Conservation (phyloP, 1,140 invertebrate genomes). For the Cydia strobilella region DNA sequence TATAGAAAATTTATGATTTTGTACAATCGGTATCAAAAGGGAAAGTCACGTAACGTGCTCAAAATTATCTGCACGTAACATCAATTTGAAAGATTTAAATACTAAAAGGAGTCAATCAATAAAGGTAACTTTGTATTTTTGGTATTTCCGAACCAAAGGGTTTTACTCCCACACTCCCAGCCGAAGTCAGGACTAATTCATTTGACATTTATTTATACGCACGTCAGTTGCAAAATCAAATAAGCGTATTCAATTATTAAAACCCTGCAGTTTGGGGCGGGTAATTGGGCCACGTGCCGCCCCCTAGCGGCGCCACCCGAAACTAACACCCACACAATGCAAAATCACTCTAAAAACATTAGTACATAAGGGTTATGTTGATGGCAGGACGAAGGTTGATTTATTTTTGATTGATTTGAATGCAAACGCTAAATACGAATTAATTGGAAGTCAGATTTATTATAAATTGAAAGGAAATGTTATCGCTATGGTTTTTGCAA, state of each 20-base stretch:
- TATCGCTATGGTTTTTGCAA: conserved; percentile 27
- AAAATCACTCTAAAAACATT: conserved; percentile 34
- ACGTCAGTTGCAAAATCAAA: conserved; percentile 68
- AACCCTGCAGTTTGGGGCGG: conserved; percentile 54
- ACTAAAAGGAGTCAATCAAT: not conserved
- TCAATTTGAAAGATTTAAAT: too few species aligned
- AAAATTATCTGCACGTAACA: too few species aligned
- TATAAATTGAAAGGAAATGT: conserved; percentile 31
- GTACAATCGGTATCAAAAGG: too few species aligned
- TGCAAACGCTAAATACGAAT: conserved; percentile 55
- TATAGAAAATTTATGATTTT: too few species aligned
- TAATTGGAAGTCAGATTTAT: conserved; percentile 59
- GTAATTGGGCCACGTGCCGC: conserved; percentile 61
- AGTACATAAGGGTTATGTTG: conserved; percentile 32
- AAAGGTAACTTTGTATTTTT: not conserved
- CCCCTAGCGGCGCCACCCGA: conserved; percentile 39
- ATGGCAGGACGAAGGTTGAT: conserved; percentile 34
- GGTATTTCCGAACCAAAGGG: not conserved
- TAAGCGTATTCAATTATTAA: conserved; percentile 69
- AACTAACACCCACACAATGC: not conserved
- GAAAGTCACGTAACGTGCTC: too few species aligned
- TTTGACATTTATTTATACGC: conserved; percentile 31
- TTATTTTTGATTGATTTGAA: conserved; percentile 32
- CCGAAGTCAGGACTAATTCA: conserved; percentile 21
- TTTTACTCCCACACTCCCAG: not conserved